A percentile compares a stretch with the other conserved stretches of the same genome.
These are phyloP conservation scores for Ophioderma brevispina DNA, from an alignment of 35 echinoderm and acorn worm species.

Conservation along the genomic window DNA sequence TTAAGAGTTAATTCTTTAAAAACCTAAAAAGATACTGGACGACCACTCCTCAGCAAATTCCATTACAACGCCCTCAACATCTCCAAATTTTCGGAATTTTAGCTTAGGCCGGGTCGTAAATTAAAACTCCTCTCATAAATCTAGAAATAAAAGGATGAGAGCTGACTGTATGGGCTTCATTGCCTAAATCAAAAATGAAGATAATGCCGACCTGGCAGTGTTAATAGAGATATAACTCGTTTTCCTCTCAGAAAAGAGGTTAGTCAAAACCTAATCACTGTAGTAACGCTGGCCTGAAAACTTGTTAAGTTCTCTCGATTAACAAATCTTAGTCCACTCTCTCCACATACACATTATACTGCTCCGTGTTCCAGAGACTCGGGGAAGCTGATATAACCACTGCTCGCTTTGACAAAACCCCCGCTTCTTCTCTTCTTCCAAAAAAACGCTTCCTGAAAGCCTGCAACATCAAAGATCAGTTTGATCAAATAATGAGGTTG, in stretches of 20 bases:
- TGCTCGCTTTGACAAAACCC: neutral
- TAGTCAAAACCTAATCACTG: conserved; percentile 29
- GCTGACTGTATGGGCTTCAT: conserved; percentile 17
- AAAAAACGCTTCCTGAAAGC: neutral
- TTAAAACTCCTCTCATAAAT: conserved; percentile 76
- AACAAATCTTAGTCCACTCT: neutral
- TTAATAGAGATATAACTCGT: conserved; percentile 21
- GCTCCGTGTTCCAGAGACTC: conserved; percentile 8
- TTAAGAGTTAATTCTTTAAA: conserved; percentile 51
- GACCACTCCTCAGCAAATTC: conserved; percentile 21
- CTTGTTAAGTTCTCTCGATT: conserved; percentile 6
- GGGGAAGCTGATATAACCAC: neutral
- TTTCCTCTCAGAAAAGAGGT: neutral
- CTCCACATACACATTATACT: neutral
- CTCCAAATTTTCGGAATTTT: conserved; percentile 40
- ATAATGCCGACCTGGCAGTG: conserved; percentile 51
- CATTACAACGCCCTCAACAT: conserved; percentile 46
- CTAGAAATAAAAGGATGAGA: conserved; percentile 42
- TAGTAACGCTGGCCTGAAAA: conserved; percentile 16
- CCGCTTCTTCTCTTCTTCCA: too few species aligned
- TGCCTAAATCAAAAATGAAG: conserved; percentile 22
- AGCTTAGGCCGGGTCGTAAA: conserved; percentile 29
- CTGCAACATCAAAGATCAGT: conserved; percentile 8
- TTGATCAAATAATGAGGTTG: neutral
- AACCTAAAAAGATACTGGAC: neutral